Base-by-base conservation (phyloP, 2,113 vertebrate species). In the Otis tarda region DNA sequence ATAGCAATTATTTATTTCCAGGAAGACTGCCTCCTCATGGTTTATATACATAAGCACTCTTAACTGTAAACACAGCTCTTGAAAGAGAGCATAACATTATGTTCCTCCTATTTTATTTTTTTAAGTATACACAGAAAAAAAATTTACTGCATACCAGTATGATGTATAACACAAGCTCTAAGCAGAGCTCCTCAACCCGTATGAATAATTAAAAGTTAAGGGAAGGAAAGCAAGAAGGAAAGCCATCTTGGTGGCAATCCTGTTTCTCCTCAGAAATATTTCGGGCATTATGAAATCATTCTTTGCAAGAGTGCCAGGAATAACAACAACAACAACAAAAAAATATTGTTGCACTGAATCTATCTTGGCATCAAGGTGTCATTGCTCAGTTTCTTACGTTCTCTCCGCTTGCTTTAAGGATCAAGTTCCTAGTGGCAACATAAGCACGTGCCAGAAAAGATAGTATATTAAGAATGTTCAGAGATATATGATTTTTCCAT, bases 191-290 rank as follows among this genome's bases (percentile, higher is more conserved):
- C 24, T 76, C 69, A 45, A 52, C 14, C 23, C 57, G 47, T 30
- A 24, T 1, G 6, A 56, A 71, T 64, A 78, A 64, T 27, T 63
- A 64, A 63, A 70, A 73, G 23, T 50, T 45, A 50, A 45, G 6
- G 10, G 28, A 53, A 22, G 24, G 27, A 16, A n/a, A 59, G 30
- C 14, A n/a, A 56, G 37, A 19, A 35, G 85, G 49, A 87, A 50
- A 71, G 41, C 70, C 63, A 41, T 35, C 52, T 84, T 94, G 78
- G 73, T 92, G 71, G 57, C 28, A 94, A 63, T 74, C 59, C 82
- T 64, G 37, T 79, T 95, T 95, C 93, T 89, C 75, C 61, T 85
- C 73, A 94, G 87, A 96, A 94, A 85, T 47, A 89, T 83, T 87
- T 71, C 43, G 85, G 68, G 61, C 31, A 16, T 92, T 95, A 69